phyloP scores from a whole-genome alignment of 2,888 invertebrate genomes.

The Sepiola atlantica region DNA sequence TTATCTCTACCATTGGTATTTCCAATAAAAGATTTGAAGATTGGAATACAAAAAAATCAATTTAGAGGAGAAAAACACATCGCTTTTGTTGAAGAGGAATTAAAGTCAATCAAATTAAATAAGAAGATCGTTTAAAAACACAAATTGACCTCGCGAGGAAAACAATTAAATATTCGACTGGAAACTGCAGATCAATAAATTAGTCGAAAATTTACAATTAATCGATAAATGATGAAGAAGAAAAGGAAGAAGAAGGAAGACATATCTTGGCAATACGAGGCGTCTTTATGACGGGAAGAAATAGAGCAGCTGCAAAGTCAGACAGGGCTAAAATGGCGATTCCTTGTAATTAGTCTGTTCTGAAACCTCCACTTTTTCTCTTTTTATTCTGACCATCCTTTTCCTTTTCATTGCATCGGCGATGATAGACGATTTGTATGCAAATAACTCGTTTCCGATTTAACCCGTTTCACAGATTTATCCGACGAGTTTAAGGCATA shows the following conservation, averaged over 20 bases:
- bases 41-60: background rate
- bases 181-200: background rate
- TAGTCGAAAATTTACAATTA: background rate
- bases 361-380: background rate
- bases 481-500: too few species aligned
- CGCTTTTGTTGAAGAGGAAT: background rate
- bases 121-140: background rate
- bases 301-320: background rate
- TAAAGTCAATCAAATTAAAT: background rate
- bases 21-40: background rate
- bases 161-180: background rate
- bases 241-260: background rate
- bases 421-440: background rate
- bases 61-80: background rate
- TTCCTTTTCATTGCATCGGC: background rate
- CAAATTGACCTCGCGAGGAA: background rate
- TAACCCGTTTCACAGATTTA: background rate
- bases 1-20: background rate
- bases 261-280: background rate
- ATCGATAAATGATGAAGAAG: constrained; percentile 1
- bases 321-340: background rate
- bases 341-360: background rate
- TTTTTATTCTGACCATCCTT: background rate
- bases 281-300: background rate
- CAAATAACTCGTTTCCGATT: background rate